These are phyloP conservation scores for Pandemis cinnamomeana DNA, from an alignment of 2,888 invertebrate genomes.

Conservation along the genomic window DNA sequence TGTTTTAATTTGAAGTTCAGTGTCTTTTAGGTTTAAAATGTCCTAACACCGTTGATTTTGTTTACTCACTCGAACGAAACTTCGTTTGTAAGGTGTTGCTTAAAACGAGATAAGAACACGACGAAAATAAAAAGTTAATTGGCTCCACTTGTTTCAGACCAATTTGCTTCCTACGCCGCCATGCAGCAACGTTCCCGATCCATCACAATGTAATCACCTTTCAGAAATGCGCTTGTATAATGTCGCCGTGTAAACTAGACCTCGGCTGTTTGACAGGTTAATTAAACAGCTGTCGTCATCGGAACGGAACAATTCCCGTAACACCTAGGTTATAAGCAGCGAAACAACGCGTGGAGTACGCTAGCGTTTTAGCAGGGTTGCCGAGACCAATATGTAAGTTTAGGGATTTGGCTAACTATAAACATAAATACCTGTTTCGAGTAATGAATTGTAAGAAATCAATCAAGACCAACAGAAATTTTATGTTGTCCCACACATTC, in stretches of 20 bases:
- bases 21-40: too few species aligned
- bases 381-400: too few species aligned
- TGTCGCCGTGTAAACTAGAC: conserved; percentile 10
- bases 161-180: conserved; percentile 3
- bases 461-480: too few species aligned
- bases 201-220: conserved; percentile 22
- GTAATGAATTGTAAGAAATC: too few species aligned
- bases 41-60: too few species aligned
- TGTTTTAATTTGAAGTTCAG: too few species aligned
- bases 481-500: too few species aligned
- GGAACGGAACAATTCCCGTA: conserved; percentile 1
- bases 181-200: conserved; percentile 6
- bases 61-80: too few species aligned
- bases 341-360: neutral
- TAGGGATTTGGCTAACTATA: too few species aligned
- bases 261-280: conserved; percentile 5
- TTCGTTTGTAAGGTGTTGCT: too few species aligned
- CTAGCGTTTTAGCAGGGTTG: neutral
- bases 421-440: too few species aligned
- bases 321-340: conserved; percentile 6
- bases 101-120: neutral
- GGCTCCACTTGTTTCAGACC: neutral
- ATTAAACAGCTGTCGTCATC: conserved; percentile 7
- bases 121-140: neutral
- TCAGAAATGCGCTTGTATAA: conserved; percentile 11